These are phyloP conservation scores for Oriolus oriolus DNA, from an alignment of 2,113 vertebrate species.

Conservation along the genomic window DNA sequence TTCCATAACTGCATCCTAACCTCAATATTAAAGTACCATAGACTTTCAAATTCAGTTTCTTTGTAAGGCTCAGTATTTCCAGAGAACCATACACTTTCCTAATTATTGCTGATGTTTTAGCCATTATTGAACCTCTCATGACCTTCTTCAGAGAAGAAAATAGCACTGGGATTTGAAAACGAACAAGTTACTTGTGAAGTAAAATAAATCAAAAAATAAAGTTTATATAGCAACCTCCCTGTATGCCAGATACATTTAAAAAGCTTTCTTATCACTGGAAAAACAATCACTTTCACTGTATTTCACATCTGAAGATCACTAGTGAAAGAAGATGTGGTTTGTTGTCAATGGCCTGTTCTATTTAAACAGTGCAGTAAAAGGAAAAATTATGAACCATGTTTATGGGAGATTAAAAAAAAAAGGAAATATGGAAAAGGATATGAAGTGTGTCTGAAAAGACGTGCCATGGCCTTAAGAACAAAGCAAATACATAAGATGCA, in stretches of 20 bases:
- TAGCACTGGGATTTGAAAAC: slow-evolving; percentile 6
- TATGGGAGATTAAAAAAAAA: neutral
- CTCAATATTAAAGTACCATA: neutral
- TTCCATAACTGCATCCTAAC: slow-evolving; percentile 31
- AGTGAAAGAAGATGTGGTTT: slow-evolving; percentile 23
- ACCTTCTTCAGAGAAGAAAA: slow-evolving; percentile 32
- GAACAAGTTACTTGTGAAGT: slow-evolving; percentile 7
- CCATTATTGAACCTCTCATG: neutral
- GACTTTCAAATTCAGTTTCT: slow-evolving; percentile 1
- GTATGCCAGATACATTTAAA: neutral
- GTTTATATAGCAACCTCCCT: neutral
- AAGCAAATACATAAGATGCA: neutral
- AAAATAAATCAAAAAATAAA: slow-evolving; percentile 11
- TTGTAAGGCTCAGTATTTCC: slow-evolving; percentile 42
- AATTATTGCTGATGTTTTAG: slow-evolving; percentile 37
- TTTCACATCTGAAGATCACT: slow-evolving; percentile 51
- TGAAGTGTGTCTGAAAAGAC: slow-evolving; percentile 36
- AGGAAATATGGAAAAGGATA: slow-evolving; percentile 9
- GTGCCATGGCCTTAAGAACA: slow-evolving; percentile 42
- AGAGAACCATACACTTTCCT: slow-evolving; percentile 19
- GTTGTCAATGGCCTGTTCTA: slow-evolving; percentile 31
- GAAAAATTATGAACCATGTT: slow-evolving; percentile 10
- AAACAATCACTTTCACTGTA: slow-evolving; percentile 37
- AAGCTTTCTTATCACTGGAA: slow-evolving; percentile 48
- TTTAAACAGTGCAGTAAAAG: slow-evolving; percentile 7